A percentile compares a stretch with the other conserved stretches of the same genome.
Evolutionary conservation across 2,888 invertebrate genomes (phyloP).

Genomic region (Hermodice carunculata): DNA sequence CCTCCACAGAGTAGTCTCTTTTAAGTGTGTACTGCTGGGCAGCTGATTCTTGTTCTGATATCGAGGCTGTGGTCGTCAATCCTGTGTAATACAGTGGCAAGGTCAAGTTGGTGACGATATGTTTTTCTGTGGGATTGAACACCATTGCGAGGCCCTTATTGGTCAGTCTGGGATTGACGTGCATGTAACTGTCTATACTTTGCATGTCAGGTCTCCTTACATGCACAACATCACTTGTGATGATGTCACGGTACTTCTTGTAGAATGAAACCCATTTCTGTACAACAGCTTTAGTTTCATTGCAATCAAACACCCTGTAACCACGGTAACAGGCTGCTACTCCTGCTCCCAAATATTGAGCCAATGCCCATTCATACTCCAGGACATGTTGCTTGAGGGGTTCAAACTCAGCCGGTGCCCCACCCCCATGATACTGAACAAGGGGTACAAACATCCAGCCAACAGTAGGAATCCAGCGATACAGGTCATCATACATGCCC

Average conservation of each 20-base stretch:
- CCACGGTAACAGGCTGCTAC: constrained; percentile 45
- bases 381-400: constrained; percentile 31
- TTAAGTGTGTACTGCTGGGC: constrained; percentile 15
- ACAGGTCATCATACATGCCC: constrained; percentile 40
- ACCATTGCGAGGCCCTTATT: constrained; percentile 41
- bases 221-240: constrained; percentile 43
- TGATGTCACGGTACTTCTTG: constrained; percentile 38
- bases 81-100: constrained; percentile 44
- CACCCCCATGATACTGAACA: constrained; percentile 40
- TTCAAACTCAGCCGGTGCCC: constrained; percentile 37
- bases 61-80: constrained; percentile 18
- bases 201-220: constrained; percentile 42
- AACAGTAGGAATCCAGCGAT: constrained; percentile 30
- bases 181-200: constrained; percentile 38
- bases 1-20: too few relatives aligned
- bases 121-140: constrained; percentile 39
- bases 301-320: constrained; percentile 35
- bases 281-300: constrained; percentile 34
- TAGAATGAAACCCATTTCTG: constrained; percentile 41
- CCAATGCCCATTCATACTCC: constrained; percentile 43
- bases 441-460: constrained; percentile 45
- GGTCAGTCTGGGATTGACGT: constrained; percentile 38
- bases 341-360: constrained; percentile 42
- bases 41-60: constrained; percentile 25
- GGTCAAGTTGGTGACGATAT: constrained; percentile 16